Percentiles rank a stretch among this genome's conserved stretches.
These are phyloP conservation scores for Acanthopagrus latus DNA, from an alignment of 2,797 vertebrate species.

Conservation along the genomic window DNA sequence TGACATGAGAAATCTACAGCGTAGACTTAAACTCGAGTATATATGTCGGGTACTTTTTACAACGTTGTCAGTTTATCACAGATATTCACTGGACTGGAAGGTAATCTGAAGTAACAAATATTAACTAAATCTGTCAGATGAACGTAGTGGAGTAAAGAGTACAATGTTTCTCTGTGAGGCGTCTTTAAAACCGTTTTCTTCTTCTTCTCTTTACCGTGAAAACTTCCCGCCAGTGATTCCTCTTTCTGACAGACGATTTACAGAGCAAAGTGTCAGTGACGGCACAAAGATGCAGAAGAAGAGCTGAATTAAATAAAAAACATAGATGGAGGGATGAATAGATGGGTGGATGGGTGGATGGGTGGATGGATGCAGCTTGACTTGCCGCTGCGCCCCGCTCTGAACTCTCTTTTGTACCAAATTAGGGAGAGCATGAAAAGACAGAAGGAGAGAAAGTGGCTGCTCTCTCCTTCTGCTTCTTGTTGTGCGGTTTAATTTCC, in stretches of 20 bases:
- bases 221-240: constrained; percentile 16
- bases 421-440: constrained; percentile 70
- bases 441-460: constrained; percentile 66
- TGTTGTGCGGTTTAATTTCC: constrained; percentile 74
- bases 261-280: constrained; percentile 10
- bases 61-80: too few species aligned
- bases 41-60: too few species aligned
- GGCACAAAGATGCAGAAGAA: constrained; percentile 21
- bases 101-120: too few species aligned
- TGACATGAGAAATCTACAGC: background rate
- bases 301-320: background rate
- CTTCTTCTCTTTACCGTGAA: background rate
- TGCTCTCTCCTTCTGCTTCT: constrained; percentile 68
- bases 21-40: too few species aligned
- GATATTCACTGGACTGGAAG: too few species aligned
- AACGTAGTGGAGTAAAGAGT: too few species aligned
- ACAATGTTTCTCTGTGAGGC: too few species aligned
- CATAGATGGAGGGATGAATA: background rate
- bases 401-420: constrained; percentile 69
- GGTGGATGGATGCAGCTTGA: constrained; percentile 45
- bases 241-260: background rate
- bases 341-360: background rate
- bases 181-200: background rate
- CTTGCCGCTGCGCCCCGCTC: constrained; percentile 64
- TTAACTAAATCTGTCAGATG: too few species aligned